Evolutionary conservation across 2,888 invertebrate species (phyloP), one percentile per base, ranked within the genome.

Genomic region (Drosophila falleni): DNA sequence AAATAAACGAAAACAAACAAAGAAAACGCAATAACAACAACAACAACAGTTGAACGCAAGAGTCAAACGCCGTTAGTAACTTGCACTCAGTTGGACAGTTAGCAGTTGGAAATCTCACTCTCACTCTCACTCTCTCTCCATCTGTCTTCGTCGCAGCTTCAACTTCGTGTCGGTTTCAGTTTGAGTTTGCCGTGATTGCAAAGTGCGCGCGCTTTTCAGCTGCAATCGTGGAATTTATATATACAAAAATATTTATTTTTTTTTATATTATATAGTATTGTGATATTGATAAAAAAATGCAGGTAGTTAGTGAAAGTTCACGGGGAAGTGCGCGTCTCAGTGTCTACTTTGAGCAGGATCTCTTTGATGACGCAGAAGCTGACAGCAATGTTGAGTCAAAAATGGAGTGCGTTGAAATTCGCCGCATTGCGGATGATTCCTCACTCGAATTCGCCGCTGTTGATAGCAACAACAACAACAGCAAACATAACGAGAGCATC

Each of bases 331-430:
- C 41, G 0, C 74, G 80, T 1, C 66, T 81, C 10, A 72, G 42
- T n/a, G 72, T 78, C 35, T 74, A 26, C 29, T 71, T 61, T 37
- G 71, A 79, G 58, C 71, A 77, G 54, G 80, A 79, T 74, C 67
- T 68, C 6, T 23, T 33, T 0, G 29, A 11, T 3, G 55, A 50
- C 6, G 47, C 10, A 5, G 19, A 29, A 6, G 8, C 6, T 29
- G n/a, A 15, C 19, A 19, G 33, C 11, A 23, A 0, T 3, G 33
- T 11, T 6, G 26, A 15, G 13, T 13, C 11, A 9, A 61, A 47
- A 15, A 11, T 26, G 11, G 58, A 55, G 5, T 46, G 13, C 13
- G 15, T 58, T 31, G 37, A 29, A 4, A 41, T 56, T 11, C 39
- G 51, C 29, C 35, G 46, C 47, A 35, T 26, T 26, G 29, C 29